Evolutionary conservation across 2,797 vertebrate species (phyloP), one percentile per base, ranked within the genome.

Genomic region (Tolypeutes matacus): DNA sequence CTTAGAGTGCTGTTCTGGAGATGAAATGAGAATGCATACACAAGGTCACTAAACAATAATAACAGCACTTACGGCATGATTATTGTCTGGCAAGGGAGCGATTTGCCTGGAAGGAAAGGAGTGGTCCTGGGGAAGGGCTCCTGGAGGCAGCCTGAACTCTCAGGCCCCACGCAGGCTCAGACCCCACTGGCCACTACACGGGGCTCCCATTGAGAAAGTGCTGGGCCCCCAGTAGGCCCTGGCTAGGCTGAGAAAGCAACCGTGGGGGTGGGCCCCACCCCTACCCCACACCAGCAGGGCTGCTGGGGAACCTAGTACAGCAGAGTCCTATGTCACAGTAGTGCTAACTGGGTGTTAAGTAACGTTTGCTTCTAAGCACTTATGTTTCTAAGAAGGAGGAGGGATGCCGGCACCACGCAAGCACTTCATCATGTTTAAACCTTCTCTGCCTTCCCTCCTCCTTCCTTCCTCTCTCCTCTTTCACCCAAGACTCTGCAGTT

Each of bases 321-420:
- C 5, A 21, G 23, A 64, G 42, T 14, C 46, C 77, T 72, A 86
- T 76, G 81, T 64, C 80, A 67, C 31, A 64, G 80, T 12, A 18
- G 18, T 0, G 0, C 56, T 49, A 62, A 72, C 83, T 84, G 62
- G 67, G n/a, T 70, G 83, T 80, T 89, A 80, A 83, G 86, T 42
- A 82, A 46, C 51, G 49, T 75, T 84, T 86, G 36, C 91, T 53
- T 86, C 29, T 89, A 62, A 67, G 51, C 34, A 53, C 70, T 83
- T 58, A 36, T 80, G 17, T 34, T 86, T 96, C 80, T 92, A 69
- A 86, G 85, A 76, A 86, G 82, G 65, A 58, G 27, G 46, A 64
- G 80, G 84, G 70, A 60, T 0, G 1, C 25, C 0, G 3, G 34
- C 65, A 18, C 11, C 3, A 14, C 29, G 67, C 25, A 21, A 46